Evolutionary conservation across 2,888 invertebrate genomes (phyloP).

Genomic region (Pilophorus perplexus): DNA sequence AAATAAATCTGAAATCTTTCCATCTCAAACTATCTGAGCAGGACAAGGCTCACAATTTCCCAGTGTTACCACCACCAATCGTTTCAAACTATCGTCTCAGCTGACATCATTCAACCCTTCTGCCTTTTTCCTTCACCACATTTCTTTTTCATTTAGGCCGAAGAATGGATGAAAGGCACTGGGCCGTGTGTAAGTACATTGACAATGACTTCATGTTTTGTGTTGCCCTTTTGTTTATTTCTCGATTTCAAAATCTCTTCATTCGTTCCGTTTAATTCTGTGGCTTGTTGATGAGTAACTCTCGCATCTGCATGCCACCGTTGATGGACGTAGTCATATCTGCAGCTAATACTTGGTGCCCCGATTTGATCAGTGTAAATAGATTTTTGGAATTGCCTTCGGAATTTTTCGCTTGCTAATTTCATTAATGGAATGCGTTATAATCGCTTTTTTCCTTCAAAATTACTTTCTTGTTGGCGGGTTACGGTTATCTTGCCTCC

Average conservation of each 20-base stretch:
- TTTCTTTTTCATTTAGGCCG: slow-evolving; percentile 43
- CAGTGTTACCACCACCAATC: too few relatives aligned
- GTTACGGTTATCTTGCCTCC: too few relatives aligned
- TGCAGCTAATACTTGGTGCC: background rate
- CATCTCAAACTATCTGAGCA: too few relatives aligned
- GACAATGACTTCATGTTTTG: slow-evolving; percentile 15
- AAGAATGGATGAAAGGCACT: slow-evolving; percentile 44
- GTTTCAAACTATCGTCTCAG: too few relatives aligned
- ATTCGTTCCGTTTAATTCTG: too few relatives aligned
- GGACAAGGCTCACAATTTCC: too few relatives aligned
- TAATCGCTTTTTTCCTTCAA: slow-evolving; percentile 3
- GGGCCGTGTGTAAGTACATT: slow-evolving; percentile 45
- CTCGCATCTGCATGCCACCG: slow-evolving; percentile 33
- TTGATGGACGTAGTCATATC: slow-evolving; percentile 27
- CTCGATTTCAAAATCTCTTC: too few relatives aligned
- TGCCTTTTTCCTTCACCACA: slow-evolving; percentile 6
- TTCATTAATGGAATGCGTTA: slow-evolving; percentile 30
- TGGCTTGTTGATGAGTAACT: slow-evolving; percentile 17
- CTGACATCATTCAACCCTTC: too few relatives aligned
- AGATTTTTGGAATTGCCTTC: slow-evolving; percentile 6
- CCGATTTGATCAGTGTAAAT: slow-evolving; percentile 27
- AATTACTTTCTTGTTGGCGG: background rate
- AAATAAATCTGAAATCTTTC: too few relatives aligned
- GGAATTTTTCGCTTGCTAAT: slow-evolving; percentile 28
- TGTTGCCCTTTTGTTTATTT: slow-evolving; percentile 29